Evolutionary conservation across 2,888 invertebrate species (phyloP), one percentile per base, ranked within the genome.

Genomic region (Acleris sparsana): DNA sequence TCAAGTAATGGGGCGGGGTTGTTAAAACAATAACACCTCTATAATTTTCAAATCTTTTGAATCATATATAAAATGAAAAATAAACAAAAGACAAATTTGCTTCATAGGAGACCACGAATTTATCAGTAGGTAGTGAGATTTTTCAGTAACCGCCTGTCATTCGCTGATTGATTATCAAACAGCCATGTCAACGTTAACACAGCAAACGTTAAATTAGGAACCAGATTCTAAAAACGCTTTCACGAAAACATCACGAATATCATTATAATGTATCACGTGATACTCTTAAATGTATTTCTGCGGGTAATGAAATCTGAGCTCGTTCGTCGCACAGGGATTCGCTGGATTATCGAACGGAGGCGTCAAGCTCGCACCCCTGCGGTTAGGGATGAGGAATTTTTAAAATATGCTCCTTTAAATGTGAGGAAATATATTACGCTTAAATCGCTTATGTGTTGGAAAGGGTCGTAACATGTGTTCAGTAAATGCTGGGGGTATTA

Each of bases 261-360:
- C 57, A 46, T 57, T 57, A 59, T 59, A 59, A 59, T 39, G 49
- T 59, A 46, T 17, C 17, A 22, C 49, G 49, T 53, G 52, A 58
- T 63, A 62, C 74, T 71, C 76, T 57, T 57, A 57, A 57, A 73
- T 74, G 76, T 76, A 71, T 75, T 70, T 75, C 72, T 39, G 33
- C 48, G 73, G 72, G 76, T 81, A 81, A 82, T 82, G 80, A 82
- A 84, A 84, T 81, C 79, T 75, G 75, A 77, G 77, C 73, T 70
- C 72, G 73, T 71, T 43, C 56, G 59, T 60, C 46, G 44, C 69
- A 62, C 57, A 57, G 59, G 55, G 55, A 18, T 59, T 63, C 60
- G 69, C 56, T 60, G 72, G 74, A 74, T 75, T 77, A 75, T 77
- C 72, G 75, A 74, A 71, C 68, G 70, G 70, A 73, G 74, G 77